phyloP scores from a whole-genome alignment of 2,888 invertebrate genomes.

The Odontothrips loti region DNA sequence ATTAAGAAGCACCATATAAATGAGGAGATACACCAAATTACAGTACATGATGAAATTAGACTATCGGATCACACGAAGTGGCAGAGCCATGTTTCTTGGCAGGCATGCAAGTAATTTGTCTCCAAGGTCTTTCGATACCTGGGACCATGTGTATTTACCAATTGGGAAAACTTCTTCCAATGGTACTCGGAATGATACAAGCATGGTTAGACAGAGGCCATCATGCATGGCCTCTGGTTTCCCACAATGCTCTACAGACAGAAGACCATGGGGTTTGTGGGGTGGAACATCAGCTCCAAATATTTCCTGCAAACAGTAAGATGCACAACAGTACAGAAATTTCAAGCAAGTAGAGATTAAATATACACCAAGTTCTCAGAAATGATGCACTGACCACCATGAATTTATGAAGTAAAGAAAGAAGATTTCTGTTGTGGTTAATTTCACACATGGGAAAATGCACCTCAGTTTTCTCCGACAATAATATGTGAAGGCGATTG shows the following conservation, averaged over 20 bases:
- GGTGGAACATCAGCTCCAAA: constrained; percentile 83
- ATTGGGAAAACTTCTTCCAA: constrained; percentile 81
- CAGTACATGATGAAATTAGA: not conserved
- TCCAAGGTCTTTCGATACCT: constrained; percentile 65
- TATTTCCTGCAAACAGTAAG: constrained; percentile 57
- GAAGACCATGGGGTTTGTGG: constrained; percentile 75
- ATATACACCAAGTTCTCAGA: not conserved
- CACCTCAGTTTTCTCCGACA: constrained; percentile 76
- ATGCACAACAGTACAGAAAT: constrained; percentile 28
- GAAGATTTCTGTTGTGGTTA: constrained; percentile 78
- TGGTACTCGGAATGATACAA: constrained; percentile 78
- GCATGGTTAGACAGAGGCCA: constrained; percentile 74
- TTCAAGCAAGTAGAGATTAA: constrained; percentile 21
- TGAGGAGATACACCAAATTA: not conserved
- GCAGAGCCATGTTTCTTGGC: constrained; percentile 72
- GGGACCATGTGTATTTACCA: constrained; percentile 87
- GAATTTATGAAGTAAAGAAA: constrained; percentile 80
- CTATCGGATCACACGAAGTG: constrained; percentile 76
- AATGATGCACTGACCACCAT: constrained; percentile 61
- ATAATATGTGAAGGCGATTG: constrained; percentile 76
- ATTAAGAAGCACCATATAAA: not conserved
- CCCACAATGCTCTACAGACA: constrained; percentile 68
- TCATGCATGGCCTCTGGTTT: constrained; percentile 54
- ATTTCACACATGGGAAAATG: constrained; percentile 86
- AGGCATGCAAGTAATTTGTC: constrained; percentile 63